Evolutionary conservation across 2,797 vertebrate species (phyloP), one percentile per base, ranked within the genome.

Genomic region (Thalassophryne amazonica): DNA sequence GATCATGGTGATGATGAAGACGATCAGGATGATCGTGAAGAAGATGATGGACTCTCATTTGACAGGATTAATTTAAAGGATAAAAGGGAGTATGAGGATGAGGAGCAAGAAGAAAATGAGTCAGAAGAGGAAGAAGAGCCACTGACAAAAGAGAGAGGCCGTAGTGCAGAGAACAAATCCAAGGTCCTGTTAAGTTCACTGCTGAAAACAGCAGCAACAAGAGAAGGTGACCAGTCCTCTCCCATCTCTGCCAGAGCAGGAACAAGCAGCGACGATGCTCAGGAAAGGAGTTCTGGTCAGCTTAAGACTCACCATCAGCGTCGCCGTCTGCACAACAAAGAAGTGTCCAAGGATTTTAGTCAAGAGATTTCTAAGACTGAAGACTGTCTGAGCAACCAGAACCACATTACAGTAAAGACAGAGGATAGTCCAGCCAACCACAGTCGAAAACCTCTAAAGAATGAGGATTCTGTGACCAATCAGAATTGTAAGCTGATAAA

Each of bases 341-440:
- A 96, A 83, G 83, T 88, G 58, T 94, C 92, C 84, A 95, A 94
- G 60, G 95, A 96, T 76, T 85, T 93, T 42, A 94, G 91, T 77
- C 94, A 92, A 62, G 94, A 97, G 78, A 89, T 91, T 75, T 86
- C 89, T 55, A 94, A 93, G 80, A 92, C 87, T 0, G 94, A 95
- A 76, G 94, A 91, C 55, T 89, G 89, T 66, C 74, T 91, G 66
- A 89, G 89, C 69, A 89, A 89, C 43, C 86, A 78, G 49, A 86
- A 80, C 21, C 71, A 61, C 81, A 83, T 85, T 79, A 87, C 85
- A 2, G 64, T 72, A 73, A 96, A 93, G 83, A 91, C 86, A 0
- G 94, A 96, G 83, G 93, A 89, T 55, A 85, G 87, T 74, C 77
- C 93, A 37, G 88, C 90, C 69, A 89, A 89, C 58, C 79, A 86